Base-by-base conservation (phyloP, 2,888 invertebrate genomes). In the Melanostoma mellinum region DNA sequence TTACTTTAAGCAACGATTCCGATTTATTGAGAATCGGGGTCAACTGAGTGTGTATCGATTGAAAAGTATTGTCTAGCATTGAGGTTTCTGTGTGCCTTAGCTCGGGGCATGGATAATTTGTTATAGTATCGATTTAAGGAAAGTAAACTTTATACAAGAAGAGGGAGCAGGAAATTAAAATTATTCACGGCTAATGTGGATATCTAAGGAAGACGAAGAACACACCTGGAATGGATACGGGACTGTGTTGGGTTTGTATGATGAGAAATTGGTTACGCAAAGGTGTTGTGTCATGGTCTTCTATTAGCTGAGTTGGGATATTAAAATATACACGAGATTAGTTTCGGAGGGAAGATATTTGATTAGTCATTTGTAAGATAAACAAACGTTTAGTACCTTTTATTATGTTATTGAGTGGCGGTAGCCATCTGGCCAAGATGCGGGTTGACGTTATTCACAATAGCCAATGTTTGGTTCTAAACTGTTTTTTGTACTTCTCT, bases 91-190 rank as follows among this genome's bases (percentile, higher is more conserved):
- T 6, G 20, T 56, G 6, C 35, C 52, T 20, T 20, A 20, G 53
- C 53, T 40, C 38, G n/a, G 33, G 53, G 58, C 58, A 60, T 42
- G 63, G 48, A 80, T 53, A 75, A 75, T 75, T 76, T 42, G 42
- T 5, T 30, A 0, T 56, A 6, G 20, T 46, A 36, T n/a, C 44
- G 20, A 58, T 38, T 61, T 30, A 9, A 42, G 48, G 53, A 50
- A 42, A 42, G n/a, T 35, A 46, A 8, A 6, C 10, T 30, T 30
- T n/a, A n/a, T 0, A 35, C 10, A 38, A 20, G 9, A 33, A 50
- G 35, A 63, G 44, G 77, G 53, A 84, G 52, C 63, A 74, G 74
- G 79, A 72, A 81, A 81, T 81, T 48, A 48, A 5, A 78, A 84
- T 79, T 79, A 46, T 79, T 9, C 53, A 84, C 78, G 79, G 58